Evolutionary conservation across 2,888 invertebrate species (phyloP), one percentile per base, ranked within the genome.

Genomic region (Acleris laterana): DNA sequence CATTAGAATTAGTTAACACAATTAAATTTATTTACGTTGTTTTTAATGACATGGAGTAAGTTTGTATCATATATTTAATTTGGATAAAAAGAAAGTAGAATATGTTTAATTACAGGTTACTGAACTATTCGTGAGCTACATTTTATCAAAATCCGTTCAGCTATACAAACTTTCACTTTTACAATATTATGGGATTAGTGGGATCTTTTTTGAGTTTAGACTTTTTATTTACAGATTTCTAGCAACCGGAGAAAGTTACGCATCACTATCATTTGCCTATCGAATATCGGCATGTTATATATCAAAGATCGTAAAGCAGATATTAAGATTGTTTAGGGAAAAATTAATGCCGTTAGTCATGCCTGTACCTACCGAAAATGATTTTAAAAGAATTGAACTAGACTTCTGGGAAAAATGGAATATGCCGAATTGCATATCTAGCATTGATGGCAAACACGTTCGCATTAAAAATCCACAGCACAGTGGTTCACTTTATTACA

Each of bases 401-500:
- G 25, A 28, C 11, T 58, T 48, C 11, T 58, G 57, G 57, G 57
- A 58, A 48, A 58, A 58, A 58, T 48, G 57, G 48, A 58, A 58
- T 48, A 58, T 58, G 28, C 57, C 57, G 17, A 58, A 48, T 11
- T 58, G 57, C 57, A 13, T 48, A n/a, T 48, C 48, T 6, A 28
- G 57, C 49, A 49, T 59, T 16, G 58, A 59, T n/a, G 58, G 58
- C 11, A 59, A 59, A 49, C 58, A 59, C 19, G 38, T 59, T 20
- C 58, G 58, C 16, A 38, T 49, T 19, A 17, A 7, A 49, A 7
- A 4, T 22, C 63, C 53, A 61, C n/a, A 48, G 25, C 25, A 28
- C 25, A 28, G 25, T 28, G 25, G 25, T 28, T 28, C 25, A 28
- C 25, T 28, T 20, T 65, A 56, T 63, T 68, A 60, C 20, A 70